Conservation (phyloP, 2,797 vertebrate genomes). For the Danio tinwini region DNA sequence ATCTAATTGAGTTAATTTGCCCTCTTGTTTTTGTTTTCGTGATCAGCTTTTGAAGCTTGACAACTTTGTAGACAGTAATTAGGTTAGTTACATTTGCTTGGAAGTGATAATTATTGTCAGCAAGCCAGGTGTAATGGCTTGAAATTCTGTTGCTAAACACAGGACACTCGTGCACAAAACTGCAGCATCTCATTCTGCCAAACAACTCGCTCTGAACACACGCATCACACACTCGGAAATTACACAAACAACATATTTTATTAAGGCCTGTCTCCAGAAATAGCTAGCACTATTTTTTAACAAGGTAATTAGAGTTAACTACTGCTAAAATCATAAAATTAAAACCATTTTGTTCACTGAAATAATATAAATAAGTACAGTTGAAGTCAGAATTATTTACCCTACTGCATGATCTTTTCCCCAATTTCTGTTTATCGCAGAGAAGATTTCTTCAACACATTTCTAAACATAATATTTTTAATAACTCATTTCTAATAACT, state of each 20-base stretch:
- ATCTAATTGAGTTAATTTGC: slow-evolving; percentile 34
- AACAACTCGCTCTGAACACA: background rate
- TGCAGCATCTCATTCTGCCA: slow-evolving; percentile 20
- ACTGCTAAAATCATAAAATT: no score
- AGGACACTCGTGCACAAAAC: slow-evolving; percentile 33
- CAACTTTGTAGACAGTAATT: slow-evolving; percentile 46
- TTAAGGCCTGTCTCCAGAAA: background rate
- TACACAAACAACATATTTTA: background rate
- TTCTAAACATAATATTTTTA: no score
- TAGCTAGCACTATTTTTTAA: background rate
- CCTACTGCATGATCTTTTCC: no score
- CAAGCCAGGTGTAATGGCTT: slow-evolving; percentile 47
- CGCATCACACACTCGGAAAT: background rate
- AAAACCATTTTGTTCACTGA: no score
- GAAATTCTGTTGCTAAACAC: slow-evolving; percentile 41
- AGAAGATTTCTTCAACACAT: no score
- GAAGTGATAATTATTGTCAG: slow-evolving; percentile 54
- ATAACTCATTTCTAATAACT: no score
- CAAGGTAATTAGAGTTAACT: no score
- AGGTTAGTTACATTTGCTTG: slow-evolving; percentile 57
- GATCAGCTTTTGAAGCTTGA: slow-evolving; percentile 38
- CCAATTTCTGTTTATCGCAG: no score
- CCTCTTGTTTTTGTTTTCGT: slow-evolving; percentile 46
- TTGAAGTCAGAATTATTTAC: no score
- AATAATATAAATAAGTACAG: no score